Conservation (phyloP, 2,888 invertebrate species). For the Polietes domitor region DNA sequence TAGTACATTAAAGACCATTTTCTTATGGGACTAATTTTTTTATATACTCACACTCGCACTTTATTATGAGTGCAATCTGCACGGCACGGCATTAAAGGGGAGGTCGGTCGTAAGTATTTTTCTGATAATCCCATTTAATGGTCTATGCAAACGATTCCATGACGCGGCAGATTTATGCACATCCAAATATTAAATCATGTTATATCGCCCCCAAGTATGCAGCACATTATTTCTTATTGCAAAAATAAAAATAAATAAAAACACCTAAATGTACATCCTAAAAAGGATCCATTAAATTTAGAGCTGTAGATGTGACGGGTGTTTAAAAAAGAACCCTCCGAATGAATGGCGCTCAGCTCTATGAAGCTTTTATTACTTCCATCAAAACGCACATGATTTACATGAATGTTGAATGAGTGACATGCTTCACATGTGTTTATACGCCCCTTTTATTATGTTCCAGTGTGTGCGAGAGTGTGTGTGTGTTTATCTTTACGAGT, state of each 20-base stretch:
- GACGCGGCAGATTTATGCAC: background rate
- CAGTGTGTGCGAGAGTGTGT: background rate
- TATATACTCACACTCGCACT: too few relatives aligned
- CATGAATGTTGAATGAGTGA: slow-evolving; percentile 20
- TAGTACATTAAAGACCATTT: too few relatives aligned
- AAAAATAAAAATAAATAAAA: background rate
- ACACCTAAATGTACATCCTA: background rate
- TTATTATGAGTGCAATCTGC: too few relatives aligned
- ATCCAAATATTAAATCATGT: background rate
- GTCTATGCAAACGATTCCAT: background rate
- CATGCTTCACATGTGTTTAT: slow-evolving; percentile 2
- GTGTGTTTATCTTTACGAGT: slow-evolving; percentile 29
- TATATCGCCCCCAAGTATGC: background rate
- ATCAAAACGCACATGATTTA: slow-evolving; percentile 17
- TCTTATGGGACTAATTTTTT: too few relatives aligned
- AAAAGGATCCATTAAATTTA: slow-evolving; percentile 3
- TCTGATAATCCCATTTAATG: too few relatives aligned
- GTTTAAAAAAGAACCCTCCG: background rate
- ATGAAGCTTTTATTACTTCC: slow-evolving; percentile 1
- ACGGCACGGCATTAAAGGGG: too few relatives aligned
- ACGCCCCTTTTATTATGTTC: background rate
- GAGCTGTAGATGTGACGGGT: background rate
- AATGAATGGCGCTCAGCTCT: too few relatives aligned
- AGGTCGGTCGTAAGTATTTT: too few relatives aligned
- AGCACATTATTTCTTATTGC: background rate